Conservation (phyloP, 2,888 invertebrate genomes). For the Caenorhabditis sp. region DNA sequence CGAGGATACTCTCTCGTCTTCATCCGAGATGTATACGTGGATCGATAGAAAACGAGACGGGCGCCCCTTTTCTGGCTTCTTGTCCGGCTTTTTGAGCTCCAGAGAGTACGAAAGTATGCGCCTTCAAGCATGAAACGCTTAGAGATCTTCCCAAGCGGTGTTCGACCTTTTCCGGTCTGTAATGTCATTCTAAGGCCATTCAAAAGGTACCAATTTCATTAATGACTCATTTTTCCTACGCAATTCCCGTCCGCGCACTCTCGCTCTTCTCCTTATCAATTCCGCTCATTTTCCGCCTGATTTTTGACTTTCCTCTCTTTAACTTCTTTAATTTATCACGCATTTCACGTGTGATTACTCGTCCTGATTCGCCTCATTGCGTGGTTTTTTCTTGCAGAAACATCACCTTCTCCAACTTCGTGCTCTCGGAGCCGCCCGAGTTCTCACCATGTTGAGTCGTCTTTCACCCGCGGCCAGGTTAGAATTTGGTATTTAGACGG, state of each 20-base stretch:
- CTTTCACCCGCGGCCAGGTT: slow-evolving; percentile 33
- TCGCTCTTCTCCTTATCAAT: slow-evolving; percentile 2
- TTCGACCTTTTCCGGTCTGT: no score
- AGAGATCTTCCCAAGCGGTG: no score
- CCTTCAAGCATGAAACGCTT: no score
- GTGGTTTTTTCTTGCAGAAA: no score
- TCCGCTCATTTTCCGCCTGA: slow-evolving; percentile 10
- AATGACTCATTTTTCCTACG: no score
- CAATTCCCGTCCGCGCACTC: no score
- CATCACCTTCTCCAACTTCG: neutral
- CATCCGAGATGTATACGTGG: slow-evolving; percentile 27
- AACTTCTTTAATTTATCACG: neutral
- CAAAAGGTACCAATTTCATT: no score
- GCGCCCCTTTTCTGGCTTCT: slow-evolving; percentile 25
- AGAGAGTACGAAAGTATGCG: no score
- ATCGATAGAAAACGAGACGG: slow-evolving; percentile 16
- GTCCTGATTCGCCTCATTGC: no score
- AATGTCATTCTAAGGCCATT: no score
- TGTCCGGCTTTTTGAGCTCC: neutral
- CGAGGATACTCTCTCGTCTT: slow-evolving; percentile 12
- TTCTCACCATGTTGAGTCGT: slow-evolving; percentile 49
- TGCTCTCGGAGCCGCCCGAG: neutral
- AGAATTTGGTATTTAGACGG: neutral
- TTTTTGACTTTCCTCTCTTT: slow-evolving; percentile 1
- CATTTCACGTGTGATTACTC: no score